phyloP scores from a whole-genome alignment of 2,113 vertebrate species.

The Rhea americana region DNA sequence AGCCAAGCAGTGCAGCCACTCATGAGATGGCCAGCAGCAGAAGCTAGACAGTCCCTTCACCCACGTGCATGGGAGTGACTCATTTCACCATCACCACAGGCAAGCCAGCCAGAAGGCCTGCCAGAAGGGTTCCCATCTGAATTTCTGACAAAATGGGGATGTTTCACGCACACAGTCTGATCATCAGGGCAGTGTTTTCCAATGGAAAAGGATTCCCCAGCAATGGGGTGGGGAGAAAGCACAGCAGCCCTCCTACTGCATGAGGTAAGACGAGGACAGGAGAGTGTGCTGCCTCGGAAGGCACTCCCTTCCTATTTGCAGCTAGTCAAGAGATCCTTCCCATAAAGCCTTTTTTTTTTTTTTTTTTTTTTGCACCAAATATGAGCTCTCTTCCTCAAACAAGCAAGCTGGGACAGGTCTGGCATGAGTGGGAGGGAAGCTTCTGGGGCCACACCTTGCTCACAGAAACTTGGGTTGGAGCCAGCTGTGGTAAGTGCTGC shows the following conservation, averaged over 20 bases:
- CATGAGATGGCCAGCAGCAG: background rate
- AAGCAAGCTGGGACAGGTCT: slow-evolving; percentile 34
- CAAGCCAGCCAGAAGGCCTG: background rate
- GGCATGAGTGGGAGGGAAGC: background rate
- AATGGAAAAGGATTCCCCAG: background rate
- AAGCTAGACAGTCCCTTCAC: background rate
- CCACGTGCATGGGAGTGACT: fast-evolving
- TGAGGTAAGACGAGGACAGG: background rate
- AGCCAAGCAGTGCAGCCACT: background rate
- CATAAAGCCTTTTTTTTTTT: background rate
- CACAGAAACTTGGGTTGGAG: slow-evolving; percentile 40
- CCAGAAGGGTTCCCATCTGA: background rate
- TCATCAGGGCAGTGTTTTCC: background rate
- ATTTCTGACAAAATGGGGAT: background rate
- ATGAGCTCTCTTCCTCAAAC: background rate
- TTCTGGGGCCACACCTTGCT: slow-evolving; percentile 19
- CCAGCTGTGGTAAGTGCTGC: background rate
- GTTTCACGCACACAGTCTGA: background rate
- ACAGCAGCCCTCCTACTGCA: background rate
- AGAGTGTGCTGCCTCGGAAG: background rate
- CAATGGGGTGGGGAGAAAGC: background rate
- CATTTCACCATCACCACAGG: background rate
- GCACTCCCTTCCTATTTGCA: background rate
- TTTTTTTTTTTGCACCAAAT: background rate
- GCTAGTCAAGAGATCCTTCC: background rate